Base-by-base conservation (phyloP, 1,140 invertebrate species). In the Archivesica marissinica region DNA sequence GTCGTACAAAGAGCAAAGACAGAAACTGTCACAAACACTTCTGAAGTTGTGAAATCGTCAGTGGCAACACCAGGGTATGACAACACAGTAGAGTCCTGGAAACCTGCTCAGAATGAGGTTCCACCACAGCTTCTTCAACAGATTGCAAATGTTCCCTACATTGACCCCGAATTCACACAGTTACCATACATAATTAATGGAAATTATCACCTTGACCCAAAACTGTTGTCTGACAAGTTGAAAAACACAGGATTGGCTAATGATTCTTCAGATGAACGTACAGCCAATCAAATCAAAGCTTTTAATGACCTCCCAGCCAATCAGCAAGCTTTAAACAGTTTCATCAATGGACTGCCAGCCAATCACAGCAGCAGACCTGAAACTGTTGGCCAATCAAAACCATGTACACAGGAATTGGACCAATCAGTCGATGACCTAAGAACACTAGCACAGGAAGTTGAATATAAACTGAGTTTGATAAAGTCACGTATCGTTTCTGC, bases 171-270 rank as follows among this genome's bases (percentile, higher is more conserved):
- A 23, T 88, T 87, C 50, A 88, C 88, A 66, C 82, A 87, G 30
- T 86, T 70, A 74, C 89, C 85, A 7, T 87, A 87, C 41, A 86
- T 91, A n/a, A 88, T 88, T 0, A 89, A 90, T 78, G 91, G 91
- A 50, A 91, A 91, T 61, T 93, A 93, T 78, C 90, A 91, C 28
- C 87, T 93, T 2, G 92, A 93, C 50, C 91, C 91, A 30, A 78
- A 88, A 38, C 56, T 92, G 13, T 86, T 93, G n/a, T 91, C 90
- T 56, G 87, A 92, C 39, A 93, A 91, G 66, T 79, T 93, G 25
- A 79, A 92, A 30, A 88, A 81, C 28, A 93, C 92, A 13, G 92
- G 92, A 17, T 54, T 93, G 33, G 92, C 88, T 2, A 87, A 89
- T 56, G 87, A 89, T 13, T 86, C 86, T 39, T 81, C 86, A 38